phyloP scores from a whole-genome alignment of 1,140 invertebrate genomes.

The Thalassaphorura encarpata region DNA sequence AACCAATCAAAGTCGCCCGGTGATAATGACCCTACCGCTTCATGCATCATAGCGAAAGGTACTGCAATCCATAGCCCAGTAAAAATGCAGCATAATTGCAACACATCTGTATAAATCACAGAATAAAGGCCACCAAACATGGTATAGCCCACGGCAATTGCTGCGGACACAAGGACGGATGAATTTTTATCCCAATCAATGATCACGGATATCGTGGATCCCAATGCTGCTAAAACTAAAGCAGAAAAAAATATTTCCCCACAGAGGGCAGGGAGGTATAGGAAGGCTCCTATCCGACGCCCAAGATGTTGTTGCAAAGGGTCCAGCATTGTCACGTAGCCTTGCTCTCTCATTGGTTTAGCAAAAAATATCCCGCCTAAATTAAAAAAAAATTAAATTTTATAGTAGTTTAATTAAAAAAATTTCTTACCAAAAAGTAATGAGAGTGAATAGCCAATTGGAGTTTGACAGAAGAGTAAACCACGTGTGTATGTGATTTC shows the following conservation, averaged over 20 bases:
- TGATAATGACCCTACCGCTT: constrained; percentile 45
- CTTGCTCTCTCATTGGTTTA: constrained; percentile 63
- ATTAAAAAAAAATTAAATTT: constrained; percentile 59
- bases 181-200: constrained; percentile 49
- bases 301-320: constrained; percentile 69
- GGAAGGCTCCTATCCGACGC: constrained; percentile 59
- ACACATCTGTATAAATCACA: constrained; percentile 68
- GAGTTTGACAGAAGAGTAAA: constrained; percentile 65
- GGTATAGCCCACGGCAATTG: constrained; percentile 61
- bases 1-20: constrained; percentile 50
- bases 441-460: constrained; percentile 65
- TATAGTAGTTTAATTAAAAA: too few relatives aligned
- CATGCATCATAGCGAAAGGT: constrained; percentile 54
- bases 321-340: constrained; percentile 80
- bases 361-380: constrained; percentile 58
- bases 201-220: constrained; percentile 57
- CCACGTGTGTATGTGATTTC: constrained; percentile 59
- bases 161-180: constrained; percentile 54
- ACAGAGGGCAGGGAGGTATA: constrained; percentile 65
- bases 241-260: constrained; percentile 68
- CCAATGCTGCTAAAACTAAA: constrained; percentile 65
- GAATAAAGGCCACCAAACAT: constrained; percentile 67
- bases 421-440: constrained; percentile 52
- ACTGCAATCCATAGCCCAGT: constrained; percentile 59
- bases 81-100: constrained; percentile 67